Base-by-base conservation (phyloP, 2,888 invertebrate genomes). In the Plagiodera versicolora region DNA sequence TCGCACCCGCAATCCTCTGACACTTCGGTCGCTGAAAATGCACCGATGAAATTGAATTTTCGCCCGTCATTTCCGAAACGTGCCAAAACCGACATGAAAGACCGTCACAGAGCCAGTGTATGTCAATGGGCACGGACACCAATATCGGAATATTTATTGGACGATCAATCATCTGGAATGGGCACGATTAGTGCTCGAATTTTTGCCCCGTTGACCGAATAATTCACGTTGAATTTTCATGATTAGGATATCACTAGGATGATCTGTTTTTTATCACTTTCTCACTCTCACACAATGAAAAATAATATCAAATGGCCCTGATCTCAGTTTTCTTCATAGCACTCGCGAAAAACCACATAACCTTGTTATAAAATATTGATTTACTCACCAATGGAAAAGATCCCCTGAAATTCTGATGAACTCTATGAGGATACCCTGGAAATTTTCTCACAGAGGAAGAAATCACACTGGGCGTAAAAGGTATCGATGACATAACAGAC, bases 131-230 rank as follows among this genome's bases (percentile, higher is more conserved):
- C 53, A 44, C 58, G 59, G 51, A 58, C 32, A 56, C 59, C 63
- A 59, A 67, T 68, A 66, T 65, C 66, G 57, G 61, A 65, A 69
- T 70, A 72, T 72, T 72, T 72, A 72, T 71, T 64, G 64, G 56
- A 32, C 69, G 57, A 69, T 72, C 68, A 69, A 70, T 72, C 71
- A 71, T 64, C 65, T 69, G 66, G 66, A 66, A 66, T 69, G 64
- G 32, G 14, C 67, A 70, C 67, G 70, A 69, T 71, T 69, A 70
- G 68, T 60, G 68, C 57, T 66, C 63, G 67, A 65, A 70, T 70
- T 69, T 71, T 71, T 67, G 60, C 56, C 55, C 67, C 67, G 67
- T 61, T 60, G 67, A 60, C 60, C 60, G 62, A n/a, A 67, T 69
- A 69, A 66, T 69, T 70, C 62, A 69, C 59, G 54, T 56, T 48